Evolutionary conservation across 2,888 invertebrate genomes (phyloP).

Genomic region (Norana najaformis): DNA sequence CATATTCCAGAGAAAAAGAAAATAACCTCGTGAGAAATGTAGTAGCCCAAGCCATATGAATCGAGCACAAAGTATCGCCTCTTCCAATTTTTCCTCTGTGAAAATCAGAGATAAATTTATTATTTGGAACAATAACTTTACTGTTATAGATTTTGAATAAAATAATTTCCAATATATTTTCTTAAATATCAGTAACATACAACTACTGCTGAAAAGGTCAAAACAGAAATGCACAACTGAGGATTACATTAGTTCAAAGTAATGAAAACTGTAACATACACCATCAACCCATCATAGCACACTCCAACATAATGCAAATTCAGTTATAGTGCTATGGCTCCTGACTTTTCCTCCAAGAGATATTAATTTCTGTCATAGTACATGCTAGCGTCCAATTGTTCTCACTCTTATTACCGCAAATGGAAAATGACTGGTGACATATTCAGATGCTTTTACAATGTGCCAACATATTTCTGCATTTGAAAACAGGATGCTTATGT

Average conservation of each 20-base stretch:
- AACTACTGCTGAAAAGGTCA: neutral
- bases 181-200: neutral
- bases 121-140: neutral
- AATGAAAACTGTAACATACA: too few relatives aligned
- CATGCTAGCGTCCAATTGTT: too few relatives aligned
- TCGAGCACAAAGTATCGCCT: slow-evolving; percentile 16
- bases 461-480: too few relatives aligned
- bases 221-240: neutral
- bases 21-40: slow-evolving; percentile 1
- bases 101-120: neutral
- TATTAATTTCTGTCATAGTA: too few relatives aligned
- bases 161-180: neutral
- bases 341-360: too few relatives aligned
- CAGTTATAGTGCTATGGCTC: too few relatives aligned
- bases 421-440: too few relatives aligned
- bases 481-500: too few relatives aligned
- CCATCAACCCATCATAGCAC: too few relatives aligned
- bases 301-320: too few relatives aligned
- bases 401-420: too few relatives aligned
- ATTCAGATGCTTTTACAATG: too few relatives aligned
- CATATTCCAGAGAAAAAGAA: neutral
- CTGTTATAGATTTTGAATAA: neutral
- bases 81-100: slow-evolving; percentile 25
- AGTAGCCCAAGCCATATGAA: slow-evolving; percentile 7
- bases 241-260: neutral